Percentiles rank a stretch among this genome's conserved stretches.
Evolutionary conservation across 1,140 invertebrate genomes (phyloP).

Genomic region (Sweltsa coloradensis): DNA sequence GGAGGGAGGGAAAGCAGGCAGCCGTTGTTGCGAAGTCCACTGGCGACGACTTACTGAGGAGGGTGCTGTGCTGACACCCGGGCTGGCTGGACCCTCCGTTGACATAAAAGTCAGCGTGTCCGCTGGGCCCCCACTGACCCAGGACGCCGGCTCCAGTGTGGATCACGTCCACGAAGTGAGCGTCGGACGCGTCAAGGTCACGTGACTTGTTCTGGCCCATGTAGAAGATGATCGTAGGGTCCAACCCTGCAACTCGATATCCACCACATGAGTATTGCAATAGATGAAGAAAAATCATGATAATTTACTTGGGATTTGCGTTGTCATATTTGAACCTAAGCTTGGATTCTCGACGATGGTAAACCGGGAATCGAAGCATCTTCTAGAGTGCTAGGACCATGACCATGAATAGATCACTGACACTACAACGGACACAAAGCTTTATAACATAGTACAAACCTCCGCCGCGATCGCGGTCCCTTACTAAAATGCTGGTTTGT

Average conservation of each 20-base stretch:
- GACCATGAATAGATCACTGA: too few relatives aligned
- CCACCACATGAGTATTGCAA: too few relatives aligned
- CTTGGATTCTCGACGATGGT: background rate
- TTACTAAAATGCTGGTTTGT: too few relatives aligned
- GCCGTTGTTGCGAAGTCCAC: too few relatives aligned
- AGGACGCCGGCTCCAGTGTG: constrained; percentile 79
- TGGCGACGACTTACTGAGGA: constrained; percentile 73
- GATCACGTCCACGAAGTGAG: constrained; percentile 75
- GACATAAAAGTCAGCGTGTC: constrained; percentile 82
- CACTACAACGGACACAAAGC: too few relatives aligned
- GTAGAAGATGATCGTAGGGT: constrained; percentile 73
- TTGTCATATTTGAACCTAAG: background rate
- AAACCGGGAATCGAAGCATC: background rate
- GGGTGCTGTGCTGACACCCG: constrained; percentile 63
- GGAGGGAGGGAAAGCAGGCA: too few relatives aligned
- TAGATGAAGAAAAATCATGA: too few relatives aligned
- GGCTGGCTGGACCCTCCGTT: constrained; percentile 81
- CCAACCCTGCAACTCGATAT: constrained; percentile 53
- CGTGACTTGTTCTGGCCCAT: constrained; percentile 64
- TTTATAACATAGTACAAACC: too few relatives aligned
- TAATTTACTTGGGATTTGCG: background rate
- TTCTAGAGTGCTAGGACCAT: too few relatives aligned
- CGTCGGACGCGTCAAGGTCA: constrained; percentile 73
- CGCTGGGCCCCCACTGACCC: constrained; percentile 73
- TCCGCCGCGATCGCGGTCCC: too few relatives aligned